phyloP scores from a whole-genome alignment of 2,113 vertebrate species.

The Oriolus oriolus region DNA sequence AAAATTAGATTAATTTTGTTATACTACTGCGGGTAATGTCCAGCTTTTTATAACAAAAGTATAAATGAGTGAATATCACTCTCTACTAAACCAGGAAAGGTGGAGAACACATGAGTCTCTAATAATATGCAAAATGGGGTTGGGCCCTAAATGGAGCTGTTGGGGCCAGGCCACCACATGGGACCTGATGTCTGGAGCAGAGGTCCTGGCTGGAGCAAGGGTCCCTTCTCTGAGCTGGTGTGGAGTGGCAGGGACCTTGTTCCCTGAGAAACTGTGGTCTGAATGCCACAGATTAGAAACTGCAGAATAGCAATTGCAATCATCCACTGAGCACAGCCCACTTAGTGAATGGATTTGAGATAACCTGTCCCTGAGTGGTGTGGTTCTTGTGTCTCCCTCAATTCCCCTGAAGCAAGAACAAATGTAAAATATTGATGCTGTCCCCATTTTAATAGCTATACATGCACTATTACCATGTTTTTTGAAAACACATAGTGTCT shows the following conservation, averaged over 20 bases:
- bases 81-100: neutral
- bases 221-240: neutral
- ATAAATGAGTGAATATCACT: neutral
- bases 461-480: neutral
- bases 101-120: neutral
- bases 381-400: accelerated
- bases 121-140: accelerated
- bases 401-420: neutral
- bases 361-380: too few species aligned
- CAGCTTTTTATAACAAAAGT: neutral
- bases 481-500: neutral
- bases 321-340: neutral
- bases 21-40: neutral
- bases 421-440: neutral
- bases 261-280: neutral
- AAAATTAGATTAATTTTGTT: neutral
- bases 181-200: neutral
- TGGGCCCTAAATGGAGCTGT: accelerated
- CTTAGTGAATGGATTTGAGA: neutral
- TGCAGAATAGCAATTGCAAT: neutral
- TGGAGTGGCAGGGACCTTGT: neutral
- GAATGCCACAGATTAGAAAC: neutral
- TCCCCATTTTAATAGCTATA: neutral
- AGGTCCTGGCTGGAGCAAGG: accelerated
- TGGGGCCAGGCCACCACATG: too few species aligned